Evolutionary conservation across 2,113 vertebrate genomes (phyloP).

Genomic region (Dromaius novaehollandiae): DNA sequence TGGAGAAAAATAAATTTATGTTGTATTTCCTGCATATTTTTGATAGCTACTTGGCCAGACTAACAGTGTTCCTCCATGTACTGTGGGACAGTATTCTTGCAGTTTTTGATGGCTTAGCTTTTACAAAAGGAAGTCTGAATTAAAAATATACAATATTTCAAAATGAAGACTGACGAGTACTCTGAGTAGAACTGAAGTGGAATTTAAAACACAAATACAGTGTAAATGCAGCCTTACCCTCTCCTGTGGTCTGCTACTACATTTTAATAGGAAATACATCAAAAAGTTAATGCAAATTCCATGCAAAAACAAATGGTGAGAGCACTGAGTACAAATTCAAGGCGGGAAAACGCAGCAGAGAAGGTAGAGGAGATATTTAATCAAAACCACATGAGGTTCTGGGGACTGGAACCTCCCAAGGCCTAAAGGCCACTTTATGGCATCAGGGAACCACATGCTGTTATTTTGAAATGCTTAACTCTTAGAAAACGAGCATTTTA

Average conservation of each 20-base stretch:
- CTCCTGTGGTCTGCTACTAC: not conserved
- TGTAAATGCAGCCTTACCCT: not conserved
- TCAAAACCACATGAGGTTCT: not conserved
- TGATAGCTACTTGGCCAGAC: slow-evolving; percentile 35
- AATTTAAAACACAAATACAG: not conserved
- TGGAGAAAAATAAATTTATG: slow-evolving; percentile 38
- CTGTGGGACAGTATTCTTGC: slow-evolving; percentile 12
- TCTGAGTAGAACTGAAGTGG: not conserved
- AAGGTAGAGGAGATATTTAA: not conserved
- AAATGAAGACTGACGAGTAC: slow-evolving; percentile 9
- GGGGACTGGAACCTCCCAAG: accelerated
- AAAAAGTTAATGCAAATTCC: not conserved
- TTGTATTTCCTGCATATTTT: slow-evolving; percentile 44
- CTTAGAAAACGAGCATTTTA: not conserved
- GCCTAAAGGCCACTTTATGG: not conserved
- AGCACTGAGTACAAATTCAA: accelerated
- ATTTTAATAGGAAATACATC: not conserved
- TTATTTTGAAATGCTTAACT: not conserved
- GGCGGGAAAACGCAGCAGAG: not conserved
- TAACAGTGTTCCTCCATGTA: not conserved
- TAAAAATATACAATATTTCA: not conserved
- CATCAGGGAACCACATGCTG: not conserved
- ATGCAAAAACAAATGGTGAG: not conserved
- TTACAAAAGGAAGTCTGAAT: not conserved
- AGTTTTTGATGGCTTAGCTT: not conserved